Base-by-base conservation (phyloP, 2,797 vertebrate species). In the Paguma larvata region DNA sequence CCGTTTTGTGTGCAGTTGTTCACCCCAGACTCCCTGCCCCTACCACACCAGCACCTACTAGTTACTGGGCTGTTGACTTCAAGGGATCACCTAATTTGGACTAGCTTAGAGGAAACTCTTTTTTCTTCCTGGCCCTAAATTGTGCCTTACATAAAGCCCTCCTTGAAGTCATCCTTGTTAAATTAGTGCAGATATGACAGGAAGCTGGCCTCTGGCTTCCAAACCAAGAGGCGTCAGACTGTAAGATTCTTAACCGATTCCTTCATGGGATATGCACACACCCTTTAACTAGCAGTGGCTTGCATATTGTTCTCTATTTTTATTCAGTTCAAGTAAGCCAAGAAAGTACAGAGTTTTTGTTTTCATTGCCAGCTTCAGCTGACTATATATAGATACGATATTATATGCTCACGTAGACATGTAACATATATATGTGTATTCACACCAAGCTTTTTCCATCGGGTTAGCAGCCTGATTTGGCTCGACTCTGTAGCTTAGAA, bases 261-360 rank as follows among this genome's bases (percentile, higher is more conserved):
- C 44, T 78, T 46, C 34, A 23, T 6, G 27, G 46, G 41, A 27
- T 41, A 4, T 65, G 48, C 21, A 23, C 75, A 44, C 38, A 70
- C 13, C 85, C 44, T 34, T 48, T 59, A 85, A 25, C 77, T 19
- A 90, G 41, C n/a, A 85, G 27, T 32, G 41, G 44, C 46, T 92
- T 91, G 21, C 34, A 93, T 27, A 14, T 23, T 82, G 48, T 92
- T 83, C 77, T 79, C 85, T 96, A 78, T 91, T 88, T 97, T 89
- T 94, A 72, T 53, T 73, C 72, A 72, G 53, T 85, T 93, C 59
- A 89, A 78, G 48, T 79, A 84, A 97, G 93, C 86, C 80, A 91
- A 82, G 59, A 93, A 93, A 85, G 86, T 51, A 23, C 23, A 85
- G 80, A 15, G 91, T 2, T 73, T 97, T 68, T 67, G 65, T 97